Percentiles rank a stretch among this genome's conserved stretches.
Evolutionary conservation across 2,888 invertebrate genomes (phyloP).

Genomic region (Xanthorhoe spadicearia): DNA sequence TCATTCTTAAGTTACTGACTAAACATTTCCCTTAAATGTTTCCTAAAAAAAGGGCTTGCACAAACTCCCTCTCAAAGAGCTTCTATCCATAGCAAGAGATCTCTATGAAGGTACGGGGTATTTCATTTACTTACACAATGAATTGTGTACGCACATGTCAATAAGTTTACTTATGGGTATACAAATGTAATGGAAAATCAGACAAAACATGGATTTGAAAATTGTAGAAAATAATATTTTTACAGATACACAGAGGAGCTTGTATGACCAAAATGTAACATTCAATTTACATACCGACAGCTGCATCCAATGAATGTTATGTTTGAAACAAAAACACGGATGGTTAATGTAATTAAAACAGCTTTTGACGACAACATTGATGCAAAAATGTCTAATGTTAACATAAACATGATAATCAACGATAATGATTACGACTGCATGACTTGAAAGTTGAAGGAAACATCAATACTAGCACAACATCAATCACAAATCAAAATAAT

Average conservation of each 20-base stretch:
- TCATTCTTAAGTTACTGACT: neutral
- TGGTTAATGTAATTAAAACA: slow-evolving; percentile 63
- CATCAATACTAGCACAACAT: slow-evolving; percentile 39
- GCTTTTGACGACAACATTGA: slow-evolving; percentile 30
- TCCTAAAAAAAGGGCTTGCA: neutral
- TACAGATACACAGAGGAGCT: slow-evolving; percentile 51
- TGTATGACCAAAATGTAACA: slow-evolving; percentile 53
- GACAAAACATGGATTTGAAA: slow-evolving; percentile 18
- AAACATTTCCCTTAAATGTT: neutral
- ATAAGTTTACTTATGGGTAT: slow-evolving; percentile 16
- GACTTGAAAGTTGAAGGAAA: slow-evolving; percentile 11
- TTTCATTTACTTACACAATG: slow-evolving; percentile 1
- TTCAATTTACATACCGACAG: slow-evolving; percentile 79
- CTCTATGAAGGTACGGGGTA: slow-evolving; percentile 3
- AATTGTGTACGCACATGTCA: neutral
- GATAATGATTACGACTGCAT: slow-evolving; percentile 22
- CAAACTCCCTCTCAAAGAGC: neutral
- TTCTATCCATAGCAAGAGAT: slow-evolving; percentile 1
- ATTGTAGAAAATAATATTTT: slow-evolving; percentile 23
- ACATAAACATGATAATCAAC: slow-evolving; percentile 25
- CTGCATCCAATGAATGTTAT: slow-evolving; percentile 73
- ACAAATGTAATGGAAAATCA: slow-evolving; percentile 9
- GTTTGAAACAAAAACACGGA: slow-evolving; percentile 75
- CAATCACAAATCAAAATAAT: slow-evolving; percentile 30
- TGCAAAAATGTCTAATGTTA: slow-evolving; percentile 28